phyloP scores from a whole-genome alignment of 1,140 invertebrate genomes.

The Littorina saxatilis region DNA sequence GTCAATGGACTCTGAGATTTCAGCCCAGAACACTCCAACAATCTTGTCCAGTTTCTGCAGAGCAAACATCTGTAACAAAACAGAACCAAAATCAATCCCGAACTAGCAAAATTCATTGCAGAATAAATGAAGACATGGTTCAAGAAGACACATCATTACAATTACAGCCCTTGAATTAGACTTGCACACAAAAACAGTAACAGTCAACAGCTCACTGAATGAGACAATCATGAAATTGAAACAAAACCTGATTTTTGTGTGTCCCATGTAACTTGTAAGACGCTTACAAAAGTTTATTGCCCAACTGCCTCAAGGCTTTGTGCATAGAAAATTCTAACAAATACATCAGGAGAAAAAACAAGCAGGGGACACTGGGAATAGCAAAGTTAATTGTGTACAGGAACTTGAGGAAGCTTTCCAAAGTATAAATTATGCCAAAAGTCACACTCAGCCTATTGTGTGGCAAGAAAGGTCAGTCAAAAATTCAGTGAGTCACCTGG shows the following conservation, averaged over 20 bases:
- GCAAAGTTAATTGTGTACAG: too few relatives aligned
- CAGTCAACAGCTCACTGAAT: not conserved
- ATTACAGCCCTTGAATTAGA: not conserved
- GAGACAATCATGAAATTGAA: not conserved
- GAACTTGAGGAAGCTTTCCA: too few relatives aligned
- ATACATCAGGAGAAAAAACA: too few relatives aligned
- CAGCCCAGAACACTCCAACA: conserved; percentile 98
- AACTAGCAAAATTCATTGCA: not conserved
- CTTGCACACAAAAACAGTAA: not conserved
- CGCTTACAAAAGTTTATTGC: too few relatives aligned
- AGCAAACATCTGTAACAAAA: conserved; percentile 82
- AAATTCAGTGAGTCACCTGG: too few relatives aligned
- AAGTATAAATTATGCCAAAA: too few relatives aligned
- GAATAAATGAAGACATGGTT: not conserved
- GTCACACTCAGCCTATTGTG: too few relatives aligned
- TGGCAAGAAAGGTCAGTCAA: too few relatives aligned
- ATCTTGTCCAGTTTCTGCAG: conserved; percentile 92
- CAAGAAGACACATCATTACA: not conserved
- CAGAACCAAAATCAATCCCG: not conserved
- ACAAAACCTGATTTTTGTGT: not conserved
- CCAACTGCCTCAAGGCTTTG: too few relatives aligned
- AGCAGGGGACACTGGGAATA: too few relatives aligned
- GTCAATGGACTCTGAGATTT: conserved; percentile 97
- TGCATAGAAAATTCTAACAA: too few relatives aligned
- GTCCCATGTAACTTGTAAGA: too few relatives aligned